Base-by-base conservation (phyloP, 2,888 invertebrate species). In the Diarsia dahlii region DNA sequence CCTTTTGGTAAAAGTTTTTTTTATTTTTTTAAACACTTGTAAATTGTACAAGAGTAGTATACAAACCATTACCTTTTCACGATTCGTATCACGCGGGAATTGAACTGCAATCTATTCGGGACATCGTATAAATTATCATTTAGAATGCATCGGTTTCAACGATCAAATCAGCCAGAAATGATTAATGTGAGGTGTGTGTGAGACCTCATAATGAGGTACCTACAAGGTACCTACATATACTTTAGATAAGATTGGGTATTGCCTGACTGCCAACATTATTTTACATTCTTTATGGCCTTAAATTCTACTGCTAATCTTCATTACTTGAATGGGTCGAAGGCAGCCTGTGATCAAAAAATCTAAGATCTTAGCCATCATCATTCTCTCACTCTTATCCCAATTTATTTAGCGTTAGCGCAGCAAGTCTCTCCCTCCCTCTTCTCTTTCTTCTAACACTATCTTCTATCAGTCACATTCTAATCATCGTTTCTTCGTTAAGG, bases 111-210 rank as follows among this genome's bases (percentile, higher is more conserved):
- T 84, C 69, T 71, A 69, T 74, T 74, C 39, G 50, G 68, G 23
- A 63, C 78, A 77, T 71, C 74, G 52, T 67, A 64, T 72, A 76
- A 71, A 81, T 83, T 81, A 83, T 74, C 68, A 71, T 50, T 71
- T 70, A 48, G 48, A 81, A 74, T 84, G 34, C 63, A 74, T 70
- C 48, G 12, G 54, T 65, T 65, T 58, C 80, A 68, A 80, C 68
- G 71, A 81, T 74, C 39, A 12, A 20, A 68, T 69, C 68, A 46
- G 50, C 2, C 72, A 84, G 28, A 69, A 60, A 67, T 74, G 63
- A n/a, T 63, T 9, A 63, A 45, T 63, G 45, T n/a, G n/a, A 63
- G 63, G 63, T 63, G 45, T 63, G 64, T 68, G 12, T 50, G 48
- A 60, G 62, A 52, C n/a, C 28, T 69, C 23, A 65, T 28, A 63